Percentiles rank a stretch among this genome's conserved stretches.
phyloP scores from a whole-genome alignment of 2,888 invertebrate species.

The Sisyra nigra region DNA sequence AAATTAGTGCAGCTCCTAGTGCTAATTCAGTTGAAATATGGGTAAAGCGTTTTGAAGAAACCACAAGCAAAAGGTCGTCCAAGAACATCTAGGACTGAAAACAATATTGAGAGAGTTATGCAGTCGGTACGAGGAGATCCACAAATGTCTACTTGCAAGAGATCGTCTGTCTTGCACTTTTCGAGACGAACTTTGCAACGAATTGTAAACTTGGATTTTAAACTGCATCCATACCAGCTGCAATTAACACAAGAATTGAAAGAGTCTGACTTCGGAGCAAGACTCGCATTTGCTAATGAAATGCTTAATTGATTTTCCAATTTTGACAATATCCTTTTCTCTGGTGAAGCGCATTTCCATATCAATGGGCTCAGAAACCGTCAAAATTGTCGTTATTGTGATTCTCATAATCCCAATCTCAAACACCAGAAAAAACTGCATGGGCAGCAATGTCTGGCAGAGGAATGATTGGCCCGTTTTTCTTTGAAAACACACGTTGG shows the following conservation, averaged over 20 bases:
- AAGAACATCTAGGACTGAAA: slow-evolving; percentile 16
- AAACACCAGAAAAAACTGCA: neutral
- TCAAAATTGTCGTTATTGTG: neutral
- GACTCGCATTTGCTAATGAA: too few species aligned
- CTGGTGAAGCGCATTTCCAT: neutral
- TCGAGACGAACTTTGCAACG: too few species aligned
- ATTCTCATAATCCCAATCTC: neutral
- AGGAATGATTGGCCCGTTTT: neutral
- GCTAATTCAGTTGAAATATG: slow-evolving; percentile 15
- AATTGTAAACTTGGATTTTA: too few species aligned
- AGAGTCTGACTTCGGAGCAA: too few species aligned
- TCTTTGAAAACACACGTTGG: neutral
- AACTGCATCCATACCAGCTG: too few species aligned
- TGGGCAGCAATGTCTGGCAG: neutral
- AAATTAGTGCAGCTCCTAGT: slow-evolving; percentile 10
- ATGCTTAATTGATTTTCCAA: neutral
- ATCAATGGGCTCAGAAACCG: neutral
- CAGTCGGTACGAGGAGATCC: slow-evolving; percentile 8
- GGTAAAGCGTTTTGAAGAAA: slow-evolving; percentile 16
- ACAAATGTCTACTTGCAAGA: neutral
- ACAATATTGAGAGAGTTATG: slow-evolving; percentile 14
- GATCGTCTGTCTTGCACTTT: too few species aligned
- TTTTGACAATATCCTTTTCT: neutral
- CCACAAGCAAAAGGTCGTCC: slow-evolving; percentile 14
- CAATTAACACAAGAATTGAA: too few species aligned